Conservation (phyloP, 2,113 vertebrate species). For the Anthoscopus minutus region DNA sequence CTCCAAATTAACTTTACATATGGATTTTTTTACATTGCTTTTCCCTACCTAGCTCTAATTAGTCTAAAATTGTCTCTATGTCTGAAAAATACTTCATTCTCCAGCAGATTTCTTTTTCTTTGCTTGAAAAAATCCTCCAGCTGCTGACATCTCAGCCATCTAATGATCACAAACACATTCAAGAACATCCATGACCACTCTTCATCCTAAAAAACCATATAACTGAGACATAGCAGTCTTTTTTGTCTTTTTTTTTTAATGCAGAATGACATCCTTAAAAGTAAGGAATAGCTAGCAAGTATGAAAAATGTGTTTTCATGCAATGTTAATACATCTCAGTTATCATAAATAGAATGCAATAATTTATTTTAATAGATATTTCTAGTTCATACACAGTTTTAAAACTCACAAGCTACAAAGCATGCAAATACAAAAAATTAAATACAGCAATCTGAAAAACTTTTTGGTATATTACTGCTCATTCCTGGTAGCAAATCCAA, state of each 20-base stretch:
- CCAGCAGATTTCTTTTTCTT: background rate
- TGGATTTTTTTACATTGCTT: background rate
- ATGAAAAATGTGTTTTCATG: background rate
- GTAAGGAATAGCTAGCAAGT: background rate
- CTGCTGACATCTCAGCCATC: constrained; percentile 9
- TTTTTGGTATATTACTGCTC: background rate
- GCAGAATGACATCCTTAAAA: background rate
- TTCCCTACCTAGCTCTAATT: constrained; percentile 26
- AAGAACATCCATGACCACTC: background rate
- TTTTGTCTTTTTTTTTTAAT: background rate
- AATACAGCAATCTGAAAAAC: background rate
- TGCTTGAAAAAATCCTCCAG: constrained; percentile 13
- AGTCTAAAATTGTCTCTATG: constrained; percentile 23
- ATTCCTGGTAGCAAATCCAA: background rate
- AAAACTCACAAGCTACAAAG: constrained; percentile 9
- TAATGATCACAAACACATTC: constrained; percentile 26
- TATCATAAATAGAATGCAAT: background rate
- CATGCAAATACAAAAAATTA: constrained; percentile 14
- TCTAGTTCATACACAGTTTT: background rate
- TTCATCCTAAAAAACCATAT: background rate
- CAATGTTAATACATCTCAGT: background rate
- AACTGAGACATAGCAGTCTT: background rate
- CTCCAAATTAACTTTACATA: constrained; percentile 18
- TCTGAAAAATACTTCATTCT: background rate
- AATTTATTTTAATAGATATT: constrained; percentile 18